Evolutionary conservation across 2,888 invertebrate genomes (phyloP), one percentile per base, ranked within the genome.

Genomic region (Palloptera scutellata): DNA sequence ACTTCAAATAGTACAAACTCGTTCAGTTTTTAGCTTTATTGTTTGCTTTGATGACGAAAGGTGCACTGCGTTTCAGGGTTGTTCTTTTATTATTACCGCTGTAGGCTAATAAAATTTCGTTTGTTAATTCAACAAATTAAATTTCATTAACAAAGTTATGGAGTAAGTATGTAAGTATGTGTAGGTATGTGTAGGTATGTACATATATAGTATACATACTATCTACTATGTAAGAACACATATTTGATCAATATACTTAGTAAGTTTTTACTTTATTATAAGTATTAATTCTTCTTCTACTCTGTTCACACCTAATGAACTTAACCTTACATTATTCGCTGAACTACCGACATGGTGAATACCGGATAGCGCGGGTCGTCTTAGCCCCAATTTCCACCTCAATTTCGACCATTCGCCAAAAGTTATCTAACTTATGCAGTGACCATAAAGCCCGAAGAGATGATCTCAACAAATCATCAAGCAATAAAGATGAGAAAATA

Each of bases 81-180:
- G 9, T 15, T 48, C 48, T 48, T 48, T 48, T 48, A 48, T 48
- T 13, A 15, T 48, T 48, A 11, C 48, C 48, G 48, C 48, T 48
- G 1, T 15, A 30, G 6, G 48, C 9, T 15, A 15, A 48, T 48
- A 48, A 48, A 48, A 15, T 48, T 5, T 48, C 48, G 6, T 30
- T 48, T 48, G 48, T 48, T 15, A 48, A 48, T 48, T n/a, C 48
- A 15, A 48, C 48, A 48, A 48, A 48, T 48, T 48, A 48, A 48
- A 48, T 48, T 48, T 15, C 48, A 48, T 48, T 15, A 48, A 48
- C 48, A 6, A 48, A 48, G 48, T 4, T 30, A 30, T 30, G 30
- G 6, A 30, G 30, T 30, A 6, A 30, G 6, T 13, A 45, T 45
- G 1, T 13, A 10, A 45, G 13, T 13, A 45, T 1, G 45, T 13